phyloP scores from a whole-genome alignment of 2,113 vertebrate genomes.

The Sphyrna mokarran region DNA sequence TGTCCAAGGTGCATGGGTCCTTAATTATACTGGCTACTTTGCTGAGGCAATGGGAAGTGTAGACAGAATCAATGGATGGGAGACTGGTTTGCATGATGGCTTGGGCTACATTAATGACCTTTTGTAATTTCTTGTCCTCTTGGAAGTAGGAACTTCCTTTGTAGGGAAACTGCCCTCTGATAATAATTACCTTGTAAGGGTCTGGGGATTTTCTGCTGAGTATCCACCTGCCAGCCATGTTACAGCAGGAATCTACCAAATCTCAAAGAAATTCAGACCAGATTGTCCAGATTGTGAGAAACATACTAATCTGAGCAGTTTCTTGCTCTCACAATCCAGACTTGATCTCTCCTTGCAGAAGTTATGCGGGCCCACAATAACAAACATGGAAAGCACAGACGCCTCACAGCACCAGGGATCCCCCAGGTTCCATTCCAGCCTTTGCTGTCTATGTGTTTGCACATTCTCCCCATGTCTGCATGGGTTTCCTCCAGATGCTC shows the following conservation, averaged over 20 bases:
- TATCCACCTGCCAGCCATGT: background rate
- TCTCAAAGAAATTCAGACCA: background rate
- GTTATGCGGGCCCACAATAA: background rate
- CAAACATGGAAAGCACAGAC: background rate
- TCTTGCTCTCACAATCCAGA: background rate
- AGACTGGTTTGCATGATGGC: too few relatives aligned
- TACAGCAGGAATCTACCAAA: background rate
- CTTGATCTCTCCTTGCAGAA: background rate
- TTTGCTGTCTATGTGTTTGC: too few relatives aligned
- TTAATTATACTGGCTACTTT: too few relatives aligned
- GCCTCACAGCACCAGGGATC: too few relatives aligned
- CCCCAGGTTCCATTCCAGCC: too few relatives aligned
- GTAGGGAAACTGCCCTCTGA: background rate
- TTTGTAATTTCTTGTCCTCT: too few relatives aligned
- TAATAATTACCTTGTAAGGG: background rate
- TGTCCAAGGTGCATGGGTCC: too few relatives aligned
- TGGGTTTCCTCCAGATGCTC: too few relatives aligned
- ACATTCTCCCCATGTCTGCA: too few relatives aligned
- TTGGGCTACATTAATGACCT: too few relatives aligned
- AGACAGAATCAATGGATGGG: too few relatives aligned
- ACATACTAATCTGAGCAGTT: background rate
- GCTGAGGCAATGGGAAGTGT: too few relatives aligned
- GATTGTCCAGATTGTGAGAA: background rate
- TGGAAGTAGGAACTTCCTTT: background rate
- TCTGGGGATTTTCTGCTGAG: background rate